Evolutionary conservation across 2,888 invertebrate genomes (phyloP).

Genomic region (Trissolcus brochymenae): DNA sequence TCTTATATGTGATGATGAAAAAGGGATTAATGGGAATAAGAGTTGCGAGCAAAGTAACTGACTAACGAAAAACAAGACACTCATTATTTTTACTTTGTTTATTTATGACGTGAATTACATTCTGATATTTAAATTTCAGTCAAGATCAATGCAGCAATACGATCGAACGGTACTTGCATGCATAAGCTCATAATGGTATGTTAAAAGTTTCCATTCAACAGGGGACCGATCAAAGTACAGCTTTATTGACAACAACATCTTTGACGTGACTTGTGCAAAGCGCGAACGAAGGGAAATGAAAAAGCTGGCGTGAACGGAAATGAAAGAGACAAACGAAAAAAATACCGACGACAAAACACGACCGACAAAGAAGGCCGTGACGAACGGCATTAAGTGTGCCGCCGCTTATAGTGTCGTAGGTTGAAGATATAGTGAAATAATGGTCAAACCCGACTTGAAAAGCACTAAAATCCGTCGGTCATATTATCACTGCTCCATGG

Average conservation of each 20-base stretch:
- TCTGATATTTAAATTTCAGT: slow-evolving; percentile 6
- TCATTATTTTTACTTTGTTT: slow-evolving; percentile 9
- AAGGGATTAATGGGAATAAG: too few species aligned
- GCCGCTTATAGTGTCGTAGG: slow-evolving; percentile 16
- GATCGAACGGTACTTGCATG: background rate
- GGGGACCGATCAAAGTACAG: slow-evolving; percentile 25
- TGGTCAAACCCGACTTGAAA: slow-evolving; percentile 12
- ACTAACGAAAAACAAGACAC: too few species aligned
- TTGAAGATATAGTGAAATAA: slow-evolving; percentile 36
- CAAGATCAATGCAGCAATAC: background rate
- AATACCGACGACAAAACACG: slow-evolving; percentile 28
- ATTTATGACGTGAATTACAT: slow-evolving; percentile 12
- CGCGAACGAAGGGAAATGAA: slow-evolving; percentile 20
- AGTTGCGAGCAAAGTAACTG: too few species aligned
- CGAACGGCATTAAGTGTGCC: slow-evolving; percentile 37
- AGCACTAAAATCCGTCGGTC: slow-evolving; percentile 22
- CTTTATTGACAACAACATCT: slow-evolving; percentile 27
- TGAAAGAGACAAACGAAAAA: slow-evolving; percentile 28
- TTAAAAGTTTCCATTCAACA: slow-evolving; percentile 23
- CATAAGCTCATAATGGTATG: slow-evolving; percentile 4
- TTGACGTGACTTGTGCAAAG: slow-evolving; percentile 37
- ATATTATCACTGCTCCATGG: slow-evolving; percentile 18
- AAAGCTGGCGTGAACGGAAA: slow-evolving; percentile 38
- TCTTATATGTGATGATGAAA: too few species aligned
- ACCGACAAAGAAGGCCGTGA: slow-evolving; percentile 41